Conservation (phyloP, 2,113 vertebrate genomes). For the Cisticola juncidis region DNA sequence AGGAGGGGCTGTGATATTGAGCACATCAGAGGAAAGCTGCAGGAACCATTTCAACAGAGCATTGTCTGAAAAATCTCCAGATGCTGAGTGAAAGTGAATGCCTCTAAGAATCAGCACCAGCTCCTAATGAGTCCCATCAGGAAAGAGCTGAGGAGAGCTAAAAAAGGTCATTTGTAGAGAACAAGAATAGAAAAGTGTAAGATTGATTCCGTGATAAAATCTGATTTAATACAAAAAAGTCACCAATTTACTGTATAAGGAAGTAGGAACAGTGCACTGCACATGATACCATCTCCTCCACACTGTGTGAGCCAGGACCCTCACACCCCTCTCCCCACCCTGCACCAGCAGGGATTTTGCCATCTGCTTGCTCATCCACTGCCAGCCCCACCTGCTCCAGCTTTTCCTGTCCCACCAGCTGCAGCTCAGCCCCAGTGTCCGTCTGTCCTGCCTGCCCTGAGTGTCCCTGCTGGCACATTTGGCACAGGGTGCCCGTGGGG, state of each 20-base stretch:
- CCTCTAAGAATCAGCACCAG: conserved; percentile 43
- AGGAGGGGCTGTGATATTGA: background rate
- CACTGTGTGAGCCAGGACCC: background rate
- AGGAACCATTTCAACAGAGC: background rate
- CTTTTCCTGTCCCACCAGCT: background rate
- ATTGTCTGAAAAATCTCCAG: conserved; percentile 39
- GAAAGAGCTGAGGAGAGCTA: conserved; percentile 58
- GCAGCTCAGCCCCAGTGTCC: background rate
- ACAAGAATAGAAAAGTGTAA: conserved; percentile 64
- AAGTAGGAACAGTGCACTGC: conserved; percentile 8
- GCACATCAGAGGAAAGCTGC: background rate
- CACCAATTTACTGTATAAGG: conserved; percentile 69
- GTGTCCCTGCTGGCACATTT: background rate
- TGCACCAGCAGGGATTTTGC: background rate
- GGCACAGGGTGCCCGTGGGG: background rate
- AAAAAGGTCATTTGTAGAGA: conserved; percentile 67
- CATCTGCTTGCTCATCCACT: background rate
- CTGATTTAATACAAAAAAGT: conserved; percentile 62
- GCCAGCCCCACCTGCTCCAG: background rate
- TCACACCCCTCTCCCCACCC: background rate
- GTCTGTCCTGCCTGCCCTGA: background rate
- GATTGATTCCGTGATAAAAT: conserved; percentile 57
- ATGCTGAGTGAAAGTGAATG: conserved; percentile 62
- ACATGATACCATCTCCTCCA: background rate
- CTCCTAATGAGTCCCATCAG: conserved; percentile 68